phyloP scores from a whole-genome alignment of 2,888 invertebrate species.

The Nomada lathburiana region DNA sequence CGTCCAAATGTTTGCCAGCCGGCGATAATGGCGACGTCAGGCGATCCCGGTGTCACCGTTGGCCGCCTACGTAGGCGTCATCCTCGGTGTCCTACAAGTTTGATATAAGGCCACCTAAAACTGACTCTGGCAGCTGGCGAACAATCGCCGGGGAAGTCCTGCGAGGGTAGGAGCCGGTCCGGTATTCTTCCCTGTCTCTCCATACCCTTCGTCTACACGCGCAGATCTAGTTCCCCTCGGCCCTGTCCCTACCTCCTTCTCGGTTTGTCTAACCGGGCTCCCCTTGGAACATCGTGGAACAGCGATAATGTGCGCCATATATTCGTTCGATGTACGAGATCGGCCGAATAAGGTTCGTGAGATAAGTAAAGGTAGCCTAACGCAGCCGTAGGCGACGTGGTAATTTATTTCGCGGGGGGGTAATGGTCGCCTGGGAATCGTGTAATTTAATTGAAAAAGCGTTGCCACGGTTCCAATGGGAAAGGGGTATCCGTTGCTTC shows the following conservation, averaged over 20 bases:
- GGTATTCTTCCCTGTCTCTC: slow-evolving; percentile 26
- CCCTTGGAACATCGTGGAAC: slow-evolving; percentile 12
- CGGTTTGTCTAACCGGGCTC: slow-evolving; percentile 14
- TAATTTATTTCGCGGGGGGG: slow-evolving; percentile 26
- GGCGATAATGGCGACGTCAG: slow-evolving; percentile 60
- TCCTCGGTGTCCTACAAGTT: slow-evolving; percentile 33
- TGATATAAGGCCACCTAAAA: slow-evolving; percentile 59
- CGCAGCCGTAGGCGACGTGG: neutral
- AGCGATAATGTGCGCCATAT: slow-evolving; percentile 37
- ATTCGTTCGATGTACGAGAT: slow-evolving; percentile 31
- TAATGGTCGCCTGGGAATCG: neutral
- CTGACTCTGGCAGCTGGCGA: slow-evolving; percentile 59
- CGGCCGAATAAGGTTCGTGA: neutral
- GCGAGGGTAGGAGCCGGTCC: slow-evolving; percentile 4
- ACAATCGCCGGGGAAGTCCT: slow-evolving; percentile 50
- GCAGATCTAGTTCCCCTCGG: slow-evolving; percentile 14
- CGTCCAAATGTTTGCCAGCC: slow-evolving; percentile 74
- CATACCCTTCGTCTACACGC: slow-evolving; percentile 5
- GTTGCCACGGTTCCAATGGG: neutral
- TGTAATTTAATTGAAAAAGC: slow-evolving; percentile 8
- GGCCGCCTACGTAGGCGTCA: slow-evolving; percentile 34
- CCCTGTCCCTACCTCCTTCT: slow-evolving; percentile 3
- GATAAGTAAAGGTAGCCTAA: slow-evolving; percentile 27
- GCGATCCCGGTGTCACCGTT: slow-evolving; percentile 17
- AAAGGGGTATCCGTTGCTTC: neutral